These are phyloP conservation scores for Uloborus plumipes DNA, from an alignment of 2,888 invertebrate genomes.

Conservation along the genomic window DNA sequence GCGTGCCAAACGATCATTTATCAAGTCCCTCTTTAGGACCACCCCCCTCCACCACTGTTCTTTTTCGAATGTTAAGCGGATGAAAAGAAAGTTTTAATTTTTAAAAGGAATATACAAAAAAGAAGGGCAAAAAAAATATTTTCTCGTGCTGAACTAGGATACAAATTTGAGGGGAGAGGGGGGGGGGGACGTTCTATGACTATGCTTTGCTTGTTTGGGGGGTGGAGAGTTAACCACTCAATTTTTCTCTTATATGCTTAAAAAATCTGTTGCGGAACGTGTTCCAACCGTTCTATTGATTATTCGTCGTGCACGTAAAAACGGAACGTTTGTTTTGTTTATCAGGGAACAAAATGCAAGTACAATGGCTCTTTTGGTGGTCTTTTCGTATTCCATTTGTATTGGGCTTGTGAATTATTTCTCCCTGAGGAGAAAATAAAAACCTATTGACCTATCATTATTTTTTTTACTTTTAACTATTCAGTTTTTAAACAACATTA, in stretches of 20 bases:
- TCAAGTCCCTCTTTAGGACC: constrained; percentile 58
- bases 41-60: constrained; percentile 16
- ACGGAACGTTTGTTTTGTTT: constrained; percentile 10
- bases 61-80: constrained; percentile 2
- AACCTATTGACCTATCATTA: no score
- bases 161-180: constrained; percentile 38
- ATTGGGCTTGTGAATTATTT: no score
- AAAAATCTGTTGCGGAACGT: constrained; percentile 39
- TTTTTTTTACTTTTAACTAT: no score
- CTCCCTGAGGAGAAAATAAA: no score
- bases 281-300: constrained; percentile 22
- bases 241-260: neutral
- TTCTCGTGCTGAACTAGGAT: constrained; percentile 14
- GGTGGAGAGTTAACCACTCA: constrained; percentile 10
- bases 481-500: no score
- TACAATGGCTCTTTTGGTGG: constrained; percentile 8
- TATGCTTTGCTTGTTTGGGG: constrained; percentile 45
- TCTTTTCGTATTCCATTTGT: no score
- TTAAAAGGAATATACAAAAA: constrained; percentile 26
- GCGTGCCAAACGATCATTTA: constrained; percentile 62
- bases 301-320: constrained; percentile 3
- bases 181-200: constrained; percentile 8
- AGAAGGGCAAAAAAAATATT: constrained; percentile 12
- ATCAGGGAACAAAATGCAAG: constrained; percentile 13
- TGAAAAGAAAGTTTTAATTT: constrained; percentile 59